Percentiles rank a stretch among this genome's conserved stretches.
These are phyloP conservation scores for Mesochorus sp. DNA, from an alignment of 2,888 invertebrate species.

Conservation along the genomic window DNA sequence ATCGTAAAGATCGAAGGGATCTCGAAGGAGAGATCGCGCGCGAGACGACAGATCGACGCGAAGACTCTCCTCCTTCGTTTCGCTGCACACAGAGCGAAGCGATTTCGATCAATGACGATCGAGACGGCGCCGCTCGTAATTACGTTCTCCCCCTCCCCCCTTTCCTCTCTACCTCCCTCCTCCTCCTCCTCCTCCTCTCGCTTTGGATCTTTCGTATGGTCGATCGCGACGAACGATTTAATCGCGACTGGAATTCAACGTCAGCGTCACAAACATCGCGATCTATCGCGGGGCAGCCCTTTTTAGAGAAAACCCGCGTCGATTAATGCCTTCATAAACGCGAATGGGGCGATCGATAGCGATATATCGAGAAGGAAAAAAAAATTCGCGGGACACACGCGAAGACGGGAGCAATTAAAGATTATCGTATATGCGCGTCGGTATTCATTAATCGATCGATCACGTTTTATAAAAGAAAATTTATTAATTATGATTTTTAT, in stretches of 20 bases:
- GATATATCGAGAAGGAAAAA: too few species aligned
- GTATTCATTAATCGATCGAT: too few species aligned
- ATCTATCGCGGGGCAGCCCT: too few species aligned
- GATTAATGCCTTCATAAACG: conserved; percentile 41
- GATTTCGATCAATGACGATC: conserved; percentile 63
- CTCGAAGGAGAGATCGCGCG: conserved; percentile 25
- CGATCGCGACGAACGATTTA: conserved; percentile 58
- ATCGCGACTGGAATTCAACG: conserved; percentile 62
- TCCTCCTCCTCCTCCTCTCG: not conserved
- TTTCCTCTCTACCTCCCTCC: not conserved
- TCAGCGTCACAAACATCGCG: conserved; percentile 46
- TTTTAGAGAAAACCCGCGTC: conserved; percentile 2
- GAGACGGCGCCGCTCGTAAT: conserved; percentile 64
- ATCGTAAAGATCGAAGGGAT: conserved; percentile 39
- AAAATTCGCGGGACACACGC: too few species aligned
- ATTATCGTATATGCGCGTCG: too few species aligned
- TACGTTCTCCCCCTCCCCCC: conserved; percentile 37
- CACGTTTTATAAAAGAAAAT: too few species aligned
- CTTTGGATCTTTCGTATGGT: conserved; percentile 14
- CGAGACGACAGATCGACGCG: conserved; percentile 26
- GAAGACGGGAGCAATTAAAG: too few species aligned
- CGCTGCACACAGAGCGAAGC: conserved; percentile 21
- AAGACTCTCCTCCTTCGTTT: conserved; percentile 17
- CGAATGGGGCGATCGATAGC: too few species aligned
- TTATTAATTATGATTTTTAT: too few species aligned